Base-by-base conservation (phyloP, 2,888 invertebrate genomes). In the Eupithecia centaureata region DNA sequence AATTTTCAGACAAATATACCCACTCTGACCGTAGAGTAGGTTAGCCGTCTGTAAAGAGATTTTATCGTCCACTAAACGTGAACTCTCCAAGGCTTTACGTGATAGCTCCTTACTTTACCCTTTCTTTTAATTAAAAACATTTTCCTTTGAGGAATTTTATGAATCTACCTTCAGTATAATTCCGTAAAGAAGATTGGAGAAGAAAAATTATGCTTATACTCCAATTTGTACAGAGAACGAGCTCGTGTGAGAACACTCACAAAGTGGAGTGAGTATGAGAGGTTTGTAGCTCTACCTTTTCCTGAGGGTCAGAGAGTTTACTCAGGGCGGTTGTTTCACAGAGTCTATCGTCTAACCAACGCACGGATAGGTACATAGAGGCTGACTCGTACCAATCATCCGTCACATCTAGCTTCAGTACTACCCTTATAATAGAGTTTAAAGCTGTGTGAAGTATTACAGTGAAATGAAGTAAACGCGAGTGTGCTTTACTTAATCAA, bases 111-210 rank as follows among this genome's bases (percentile, higher is more conserved):
- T 38, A 67, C 32, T 57, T 65, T 47, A 25, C 32, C 64, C 61
- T 64, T 61, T 15, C 56, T 68, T 68, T 62, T 58, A 68, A 63
- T 68, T 57, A 68, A 64, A 25, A 65, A 65, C 60, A 51, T 60
- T 60, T n/a, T 38, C 15, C 51, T 64, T 58, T 30, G 30, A 28
- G 28, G 22, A 56, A 56, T 67, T 57, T 42, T 51, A 63, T 52
- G 27, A 52, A 52, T 15, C 18, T 52, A 52, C n/a, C n/a, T n/a
- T n/a, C 52, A 52, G 27, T 25, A 27, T 52, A 15, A 27, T 52
- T 52, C 27, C 22, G 22, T 22, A 22, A 47, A 52, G 25, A 52
- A 27, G 27, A 51, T 5, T 25, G 51, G 13, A 10, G 12, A 10
- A 5, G 8, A 10, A 35, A 10, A 3, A n/a, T n/a, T n/a, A n/a